phyloP scores from a whole-genome alignment of 2,113 vertebrate species.

The Calyptomena viridis region DNA sequence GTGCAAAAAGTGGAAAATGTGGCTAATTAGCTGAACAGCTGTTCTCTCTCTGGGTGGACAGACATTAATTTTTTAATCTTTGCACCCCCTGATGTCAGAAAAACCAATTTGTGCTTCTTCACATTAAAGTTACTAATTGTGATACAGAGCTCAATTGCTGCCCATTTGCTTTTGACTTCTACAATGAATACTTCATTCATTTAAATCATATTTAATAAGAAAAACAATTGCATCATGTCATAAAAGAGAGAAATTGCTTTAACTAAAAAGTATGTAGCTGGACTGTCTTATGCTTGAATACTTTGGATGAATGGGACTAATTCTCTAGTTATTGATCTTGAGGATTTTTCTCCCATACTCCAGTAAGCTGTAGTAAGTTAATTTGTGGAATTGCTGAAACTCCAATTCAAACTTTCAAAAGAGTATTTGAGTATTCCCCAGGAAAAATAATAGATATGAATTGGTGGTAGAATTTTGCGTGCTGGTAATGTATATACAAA shows the following conservation, averaged over 20 bases:
- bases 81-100: slow-evolving; percentile 60
- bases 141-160: slow-evolving; percentile 50
- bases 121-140: slow-evolving; percentile 72
- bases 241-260: slow-evolving; percentile 42
- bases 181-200: slow-evolving; percentile 40
- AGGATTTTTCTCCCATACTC: not conserved
- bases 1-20: slow-evolving; percentile 22
- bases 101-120: slow-evolving; percentile 71
- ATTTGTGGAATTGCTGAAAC: not conserved
- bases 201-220: slow-evolving; percentile 60
- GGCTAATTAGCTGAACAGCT: slow-evolving; percentile 69
- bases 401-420: not conserved
- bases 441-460: not conserved
- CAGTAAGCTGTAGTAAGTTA: not conserved
- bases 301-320: slow-evolving; percentile 19
- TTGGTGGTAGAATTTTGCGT: not conserved
- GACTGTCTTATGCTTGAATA: slow-evolving; percentile 34
- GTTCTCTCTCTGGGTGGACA: slow-evolving; percentile 70
- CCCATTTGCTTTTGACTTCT: slow-evolving; percentile 45
- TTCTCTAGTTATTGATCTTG: slow-evolving; percentile 18
- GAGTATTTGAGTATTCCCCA: not conserved
- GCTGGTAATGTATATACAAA: not conserved
- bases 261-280: slow-evolving; percentile 49
- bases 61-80: slow-evolving; percentile 71
- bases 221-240: slow-evolving; percentile 62